Conservation (phyloP, 2,888 invertebrate genomes). For the Patella pellucida region DNA sequence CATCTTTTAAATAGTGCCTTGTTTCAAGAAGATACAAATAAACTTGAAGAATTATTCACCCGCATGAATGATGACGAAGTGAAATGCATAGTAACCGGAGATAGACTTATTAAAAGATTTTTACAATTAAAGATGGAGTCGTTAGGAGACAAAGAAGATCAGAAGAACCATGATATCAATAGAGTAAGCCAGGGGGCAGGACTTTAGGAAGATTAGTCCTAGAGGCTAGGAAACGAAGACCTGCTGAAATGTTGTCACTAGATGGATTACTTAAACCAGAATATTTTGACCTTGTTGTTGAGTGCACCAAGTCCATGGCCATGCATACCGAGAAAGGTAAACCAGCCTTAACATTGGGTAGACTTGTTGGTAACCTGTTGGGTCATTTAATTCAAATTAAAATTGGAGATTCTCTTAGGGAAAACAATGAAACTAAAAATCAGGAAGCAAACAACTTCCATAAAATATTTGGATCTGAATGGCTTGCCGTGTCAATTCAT, state of each 20-base stretch:
- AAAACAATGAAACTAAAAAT: background rate
- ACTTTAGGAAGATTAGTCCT: constrained; percentile 3
- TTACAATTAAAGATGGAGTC: background rate
- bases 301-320: constrained; percentile 3
- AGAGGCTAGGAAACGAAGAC: background rate
- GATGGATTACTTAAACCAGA: background rate
- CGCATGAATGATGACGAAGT: constrained; percentile 6
- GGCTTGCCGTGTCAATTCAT: too few species aligned
- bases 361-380: too few species aligned
- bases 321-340: background rate
- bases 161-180: background rate
- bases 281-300: constrained; percentile 6
- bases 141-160: constrained; percentile 6
- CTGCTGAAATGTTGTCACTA: background rate
- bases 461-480: constrained; percentile 3
- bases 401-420: constrained; percentile 1
- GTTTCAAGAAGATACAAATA: too few species aligned
- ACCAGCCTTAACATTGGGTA: too few species aligned
- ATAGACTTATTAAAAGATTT: background rate
- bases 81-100: background rate
- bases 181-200: constrained; percentile 1
- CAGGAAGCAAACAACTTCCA: background rate
- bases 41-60: too few species aligned
- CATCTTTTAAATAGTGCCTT: constrained; percentile 3
- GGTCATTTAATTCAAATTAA: background rate